A percentile compares a stretch with the other conserved stretches of the same genome.
phyloP scores from a whole-genome alignment of 2,113 vertebrate species.

The Tichodroma muraria region DNA sequence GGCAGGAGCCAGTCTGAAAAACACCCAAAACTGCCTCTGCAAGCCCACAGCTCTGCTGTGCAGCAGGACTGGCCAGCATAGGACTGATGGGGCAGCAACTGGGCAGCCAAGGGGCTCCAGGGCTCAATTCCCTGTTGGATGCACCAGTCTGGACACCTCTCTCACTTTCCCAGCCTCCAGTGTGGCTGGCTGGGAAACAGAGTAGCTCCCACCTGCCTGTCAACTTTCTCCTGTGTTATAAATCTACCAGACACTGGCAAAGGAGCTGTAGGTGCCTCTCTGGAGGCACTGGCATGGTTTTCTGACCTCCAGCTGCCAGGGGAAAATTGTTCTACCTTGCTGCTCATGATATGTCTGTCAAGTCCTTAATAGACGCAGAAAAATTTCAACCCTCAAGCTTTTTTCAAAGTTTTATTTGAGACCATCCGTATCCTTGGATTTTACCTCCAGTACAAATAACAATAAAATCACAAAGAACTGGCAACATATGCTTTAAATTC shows the following conservation, averaged over 20 bases:
- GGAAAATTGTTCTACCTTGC: not conserved
- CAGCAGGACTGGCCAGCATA: rapidly evolving
- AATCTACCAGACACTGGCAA: not conserved
- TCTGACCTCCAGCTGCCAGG: not conserved
- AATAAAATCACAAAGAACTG: not conserved
- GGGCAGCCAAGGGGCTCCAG: not conserved
- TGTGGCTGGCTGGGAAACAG: not conserved
- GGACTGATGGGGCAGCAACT: not conserved
- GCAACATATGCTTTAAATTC: not conserved
- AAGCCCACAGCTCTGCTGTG: not conserved
- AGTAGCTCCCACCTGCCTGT: not conserved
- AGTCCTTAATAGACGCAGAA: not conserved
- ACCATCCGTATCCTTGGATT: not conserved
- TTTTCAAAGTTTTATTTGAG: not conserved
- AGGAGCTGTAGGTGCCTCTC: not conserved
- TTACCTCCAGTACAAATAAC: not conserved
- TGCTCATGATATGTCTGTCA: not conserved
- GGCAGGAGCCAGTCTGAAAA: not conserved
- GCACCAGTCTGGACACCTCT: not conserved
- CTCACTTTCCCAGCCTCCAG: too few species aligned
- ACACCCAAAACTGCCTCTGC: not conserved
- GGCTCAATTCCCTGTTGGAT: not conserved
- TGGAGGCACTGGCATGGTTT: not conserved
- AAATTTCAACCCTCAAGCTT: not conserved
- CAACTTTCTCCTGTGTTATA: not conserved